A percentile compares a stretch with the other conserved stretches of the same genome.
Evolutionary conservation across 1,140 invertebrate genomes (phyloP).

Genomic region (Drosophila lacteicornis): DNA sequence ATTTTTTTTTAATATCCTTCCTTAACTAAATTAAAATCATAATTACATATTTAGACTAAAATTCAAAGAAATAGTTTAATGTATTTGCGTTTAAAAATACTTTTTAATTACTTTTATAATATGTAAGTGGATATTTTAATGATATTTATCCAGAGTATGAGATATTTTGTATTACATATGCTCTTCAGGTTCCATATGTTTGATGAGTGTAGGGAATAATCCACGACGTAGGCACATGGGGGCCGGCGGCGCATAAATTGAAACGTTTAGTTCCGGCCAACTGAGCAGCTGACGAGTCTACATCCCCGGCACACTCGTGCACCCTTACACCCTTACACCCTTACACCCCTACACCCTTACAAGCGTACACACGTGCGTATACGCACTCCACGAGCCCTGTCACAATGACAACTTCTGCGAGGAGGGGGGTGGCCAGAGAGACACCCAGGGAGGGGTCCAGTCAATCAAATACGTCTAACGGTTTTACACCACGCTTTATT

Average conservation of each 20-base stretch:
- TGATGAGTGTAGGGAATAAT: constrained; percentile 8
- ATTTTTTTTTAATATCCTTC: too few species aligned
- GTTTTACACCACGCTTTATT: constrained; percentile 54
- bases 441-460: constrained; percentile 22
- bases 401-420: constrained; percentile 36
- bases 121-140: too few species aligned
- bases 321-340: constrained; percentile 1
- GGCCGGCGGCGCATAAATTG: constrained; percentile 65
- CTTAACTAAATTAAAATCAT: not conserved
- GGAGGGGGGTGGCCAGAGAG: not conserved
- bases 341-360: not conserved
- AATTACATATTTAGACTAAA: not conserved
- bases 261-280: constrained; percentile 78
- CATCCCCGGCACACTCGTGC: constrained; percentile 11
- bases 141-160: too few species aligned
- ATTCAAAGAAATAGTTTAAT: not conserved
- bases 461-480: constrained; percentile 69
- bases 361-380: constrained; percentile 12
- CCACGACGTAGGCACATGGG: constrained; percentile 12
- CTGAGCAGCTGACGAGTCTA: constrained; percentile 57
- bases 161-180: not conserved
- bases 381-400: constrained; percentile 45
- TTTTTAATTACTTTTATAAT: not conserved
- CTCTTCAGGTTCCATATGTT: not conserved
- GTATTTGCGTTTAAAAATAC: too few species aligned